Conservation (phyloP, 2,888 invertebrate genomes). For the Pyralis farinalis region DNA sequence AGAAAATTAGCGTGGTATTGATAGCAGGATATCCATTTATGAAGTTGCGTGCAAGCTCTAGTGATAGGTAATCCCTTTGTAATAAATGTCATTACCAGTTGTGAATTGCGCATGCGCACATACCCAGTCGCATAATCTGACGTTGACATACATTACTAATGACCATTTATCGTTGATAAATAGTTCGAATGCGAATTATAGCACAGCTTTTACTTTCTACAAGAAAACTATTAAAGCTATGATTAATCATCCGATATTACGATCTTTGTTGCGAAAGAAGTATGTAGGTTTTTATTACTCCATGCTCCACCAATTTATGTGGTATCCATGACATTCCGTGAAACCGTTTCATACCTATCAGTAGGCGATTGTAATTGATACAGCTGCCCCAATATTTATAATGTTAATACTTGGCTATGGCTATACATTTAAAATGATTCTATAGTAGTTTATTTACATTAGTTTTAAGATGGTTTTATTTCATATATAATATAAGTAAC, state of each 20-base stretch:
- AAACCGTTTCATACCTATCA: neutral
- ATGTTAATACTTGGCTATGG: neutral
- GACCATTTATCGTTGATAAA: slow-evolving; percentile 30
- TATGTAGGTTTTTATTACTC: slow-evolving; percentile 28
- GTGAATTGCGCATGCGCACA: neutral
- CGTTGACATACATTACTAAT: slow-evolving; percentile 23
- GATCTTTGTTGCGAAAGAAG: slow-evolving; percentile 20
- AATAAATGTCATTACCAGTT: no score
- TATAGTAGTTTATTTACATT: neutral
- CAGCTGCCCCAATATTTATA: slow-evolving; percentile 3
- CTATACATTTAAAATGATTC: slow-evolving; percentile 2
- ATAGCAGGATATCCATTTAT: no score
- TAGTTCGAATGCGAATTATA: slow-evolving; percentile 12
- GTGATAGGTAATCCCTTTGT: no score
- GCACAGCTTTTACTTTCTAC: slow-evolving; percentile 25
- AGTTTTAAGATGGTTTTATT: no score
- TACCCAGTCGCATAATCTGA: slow-evolving; percentile 19
- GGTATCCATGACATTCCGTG: slow-evolving; percentile 8
- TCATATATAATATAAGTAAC: no score
- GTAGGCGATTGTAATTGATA: slow-evolving; percentile 7
- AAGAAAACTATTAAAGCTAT: slow-evolving; percentile 19
- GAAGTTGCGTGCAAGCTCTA: no score
- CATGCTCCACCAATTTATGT: slow-evolving; percentile 21
- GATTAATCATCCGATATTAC: slow-evolving; percentile 12
- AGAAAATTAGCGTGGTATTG: no score